A percentile compares a stretch with the other conserved stretches of the same genome.
Conservation (phyloP, 2,888 invertebrate genomes). For the Abscondita cerata region DNA sequence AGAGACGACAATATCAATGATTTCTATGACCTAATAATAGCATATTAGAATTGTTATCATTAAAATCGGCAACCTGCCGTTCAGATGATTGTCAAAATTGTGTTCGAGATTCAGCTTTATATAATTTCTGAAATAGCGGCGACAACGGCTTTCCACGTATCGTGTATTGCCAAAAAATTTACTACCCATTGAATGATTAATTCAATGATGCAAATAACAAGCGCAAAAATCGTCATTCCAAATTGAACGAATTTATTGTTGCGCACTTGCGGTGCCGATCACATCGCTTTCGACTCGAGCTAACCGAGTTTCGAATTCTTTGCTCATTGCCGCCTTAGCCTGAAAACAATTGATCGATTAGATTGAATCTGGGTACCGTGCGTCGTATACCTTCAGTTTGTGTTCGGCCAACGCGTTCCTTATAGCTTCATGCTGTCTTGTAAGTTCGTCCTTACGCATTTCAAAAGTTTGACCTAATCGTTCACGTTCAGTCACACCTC, state of each 20-base stretch:
- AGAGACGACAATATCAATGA: slow-evolving; percentile 36
- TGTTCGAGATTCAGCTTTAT: slow-evolving; percentile 30
- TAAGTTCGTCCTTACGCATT: slow-evolving; percentile 75
- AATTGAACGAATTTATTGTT: slow-evolving; percentile 15
- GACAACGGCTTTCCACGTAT: slow-evolving; percentile 16
- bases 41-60: slow-evolving; percentile 30
- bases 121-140: slow-evolving; percentile 21
- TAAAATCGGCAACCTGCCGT: slow-evolving; percentile 22
- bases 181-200: slow-evolving; percentile 3
- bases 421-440: slow-evolving; percentile 80
- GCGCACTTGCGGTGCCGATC: slow-evolving; percentile 13
- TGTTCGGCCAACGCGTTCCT: slow-evolving; percentile 73
- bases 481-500: slow-evolving; percentile 89
- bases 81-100: slow-evolving; percentile 35
- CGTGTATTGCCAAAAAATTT: slow-evolving; percentile 3
- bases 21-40: slow-evolving; percentile 25
- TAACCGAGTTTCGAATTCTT: slow-evolving; percentile 57
- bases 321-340: slow-evolving; percentile 55
- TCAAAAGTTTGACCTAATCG: slow-evolving; percentile 80
- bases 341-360: slow-evolving; percentile 36
- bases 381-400: slow-evolving; percentile 70
- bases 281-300: slow-evolving; percentile 54
- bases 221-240: slow-evolving; percentile 2
- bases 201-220: slow-evolving; percentile 21
- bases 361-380: not conserved